Evolutionary conservation across 2,888 invertebrate species (phyloP), one percentile per base, ranked within the genome.

Genomic region (Rambutsinella grinnellia): DNA sequence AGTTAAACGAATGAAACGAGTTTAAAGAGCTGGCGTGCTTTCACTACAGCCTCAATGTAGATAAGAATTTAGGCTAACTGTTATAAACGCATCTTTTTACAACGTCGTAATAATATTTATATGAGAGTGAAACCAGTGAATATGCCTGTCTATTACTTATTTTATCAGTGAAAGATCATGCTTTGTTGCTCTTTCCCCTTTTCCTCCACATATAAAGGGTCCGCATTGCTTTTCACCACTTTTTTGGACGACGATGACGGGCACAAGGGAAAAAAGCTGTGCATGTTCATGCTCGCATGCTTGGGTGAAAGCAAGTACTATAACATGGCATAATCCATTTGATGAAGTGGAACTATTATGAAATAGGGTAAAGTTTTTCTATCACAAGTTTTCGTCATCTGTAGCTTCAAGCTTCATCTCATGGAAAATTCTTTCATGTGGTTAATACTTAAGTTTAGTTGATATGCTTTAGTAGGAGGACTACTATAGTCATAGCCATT

Each of bases 401-500:
- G 57, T 28, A 57, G 63, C 63, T 63, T 47, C 26, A 51, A 23
- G 27, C 58, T 23, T 53, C 44, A n/a, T n/a, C n/a, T n/a, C n/a
- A n/a, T n/a, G n/a, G n/a, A n/a, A 21, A 53, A 53, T 46, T 65
- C 72, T 72, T 65, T 72, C 58, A 72, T 72, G 72, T 72, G 72
- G 72, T 51, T 63, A 72, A 72, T 28, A 24, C 36, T 71, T 65
- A 8, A 5, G 63, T 53, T 57, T 63, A n/a, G 63, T 46, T 19
- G 47, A 36, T 46, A 36, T 36, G 36, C 13, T 36, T 36, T 36
- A 36, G 6, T 8, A 36, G 13, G 36, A 8, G 36, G 13, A 36
- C 13, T 36, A 5, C 36, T 13, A 36, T 36, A 36, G 36, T 36
- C n/a, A 36, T 13, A 13, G 6, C 36, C 13, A 36, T 36, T 36